Evolutionary conservation across 2,888 invertebrate genomes (phyloP), one percentile per base, ranked within the genome.

Genomic region (Acanthoscelides obtectus): DNA sequence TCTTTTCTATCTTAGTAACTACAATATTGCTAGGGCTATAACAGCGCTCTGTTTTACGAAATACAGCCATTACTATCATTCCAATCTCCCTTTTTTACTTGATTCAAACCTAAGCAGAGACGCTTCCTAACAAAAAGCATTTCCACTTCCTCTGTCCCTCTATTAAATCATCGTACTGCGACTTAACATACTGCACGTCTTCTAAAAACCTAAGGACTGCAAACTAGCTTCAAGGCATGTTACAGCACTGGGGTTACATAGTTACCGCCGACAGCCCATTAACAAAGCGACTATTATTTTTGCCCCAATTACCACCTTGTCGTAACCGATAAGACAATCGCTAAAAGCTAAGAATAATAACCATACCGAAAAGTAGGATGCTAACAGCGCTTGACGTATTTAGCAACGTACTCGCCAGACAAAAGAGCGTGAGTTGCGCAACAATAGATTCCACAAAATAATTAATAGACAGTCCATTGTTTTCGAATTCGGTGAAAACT

Each of bases 361-460:
- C 45, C 5, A 12, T 17, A 45, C 45, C 45, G 17, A 45, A 12
- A 45, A 45, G 45, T 45, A 12, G 45, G 45, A 45, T 3, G 45
- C 45, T 45, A 45, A 17, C 25, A 8, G 12, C 45, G 45, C 45
- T n/a, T n/a, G n/a, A n/a, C n/a, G 72, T 70, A 73, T 77, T 76
- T 77, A 73, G 78, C 74, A 77, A 76, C 75, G 71, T 64, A 71
- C 69, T 70, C 72, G 73, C 72, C 72, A 73, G 69, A 78, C 77
- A 78, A 78, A 76, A 78, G 78, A 77, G 72, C 70, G 25, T 25
- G 25, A 25, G 3, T 67, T 20, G 45, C 45, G 45, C 45, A 45
- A 45, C 45, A 45, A 45, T 45, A 45, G 45, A 45, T 45, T 45
- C 45, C 45, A 17, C 45, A 66, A 66, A 66, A 66, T 66, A 66